These are phyloP conservation scores for Lerema accius DNA, from an alignment of 1,140 invertebrate genomes.

Conservation along the genomic window DNA sequence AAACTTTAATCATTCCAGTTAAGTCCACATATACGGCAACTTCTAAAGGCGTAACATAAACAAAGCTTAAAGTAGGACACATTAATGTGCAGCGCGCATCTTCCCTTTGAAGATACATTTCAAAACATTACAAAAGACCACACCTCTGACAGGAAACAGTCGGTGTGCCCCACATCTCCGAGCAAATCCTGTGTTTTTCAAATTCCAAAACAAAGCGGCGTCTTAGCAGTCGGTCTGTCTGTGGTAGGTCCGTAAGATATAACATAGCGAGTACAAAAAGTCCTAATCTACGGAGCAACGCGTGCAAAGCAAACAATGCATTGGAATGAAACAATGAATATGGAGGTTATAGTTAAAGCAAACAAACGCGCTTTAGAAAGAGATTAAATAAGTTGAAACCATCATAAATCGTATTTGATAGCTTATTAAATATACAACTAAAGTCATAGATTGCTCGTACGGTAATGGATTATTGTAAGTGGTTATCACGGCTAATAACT, in stretches of 20 bases:
- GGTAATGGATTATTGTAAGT: no score
- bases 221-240: conserved; percentile 30
- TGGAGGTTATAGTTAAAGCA: not conserved
- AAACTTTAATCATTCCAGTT: no score
- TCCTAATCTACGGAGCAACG: not conserved
- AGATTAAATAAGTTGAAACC: no score
- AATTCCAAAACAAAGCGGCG: conserved; percentile 25
- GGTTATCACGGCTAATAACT: no score
- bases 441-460: no score
- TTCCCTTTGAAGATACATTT: conserved; percentile 20
- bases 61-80: conserved; percentile 20
- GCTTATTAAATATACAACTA: no score
- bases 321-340: not conserved
- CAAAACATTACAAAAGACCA: conserved; percentile 26
- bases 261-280: not conserved
- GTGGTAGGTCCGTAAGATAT: conserved; percentile 49
- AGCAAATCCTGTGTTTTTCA: conserved; percentile 23
- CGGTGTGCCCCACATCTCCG: conserved; percentile 20
- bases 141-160: conserved; percentile 25
- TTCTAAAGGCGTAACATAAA: conserved; percentile 19
- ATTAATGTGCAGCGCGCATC: conserved; percentile 22
- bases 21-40: conserved; percentile 5
- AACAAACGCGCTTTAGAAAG: not conserved
- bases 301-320: not conserved
- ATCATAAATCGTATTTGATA: no score